Percentiles rank a stretch among this genome's conserved stretches.
Evolutionary conservation across 1,140 invertebrate genomes (phyloP).

Genomic region (Gonatopus flavifemur): DNA sequence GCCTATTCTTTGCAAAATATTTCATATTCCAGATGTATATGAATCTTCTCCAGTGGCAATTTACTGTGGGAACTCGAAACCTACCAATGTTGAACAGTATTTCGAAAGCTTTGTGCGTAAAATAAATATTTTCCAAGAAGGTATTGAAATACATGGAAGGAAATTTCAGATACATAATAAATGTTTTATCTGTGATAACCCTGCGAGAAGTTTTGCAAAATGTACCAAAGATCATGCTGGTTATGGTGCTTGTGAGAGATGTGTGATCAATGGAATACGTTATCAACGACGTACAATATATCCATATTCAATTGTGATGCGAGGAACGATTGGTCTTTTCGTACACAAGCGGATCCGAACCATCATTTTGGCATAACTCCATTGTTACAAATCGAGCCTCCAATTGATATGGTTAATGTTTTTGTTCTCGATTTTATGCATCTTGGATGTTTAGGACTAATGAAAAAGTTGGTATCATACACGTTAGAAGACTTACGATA

Average conservation of each 20-base stretch:
- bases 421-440: not conserved
- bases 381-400: not conserved
- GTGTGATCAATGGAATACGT: conserved; percentile 6
- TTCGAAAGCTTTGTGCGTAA: conserved; percentile 6
- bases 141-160: conserved; percentile 2
- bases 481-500: not conserved
- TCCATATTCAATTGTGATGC: not conserved
- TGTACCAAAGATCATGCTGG: conserved; percentile 12
- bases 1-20: too few relatives aligned
- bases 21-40: too few relatives aligned
- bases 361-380: conserved; percentile 13
- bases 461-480: too few relatives aligned
- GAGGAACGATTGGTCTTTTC: conserved; percentile 10
- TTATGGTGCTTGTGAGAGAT: conserved; percentile 10
- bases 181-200: conserved; percentile 15
- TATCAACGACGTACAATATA: conserved; percentile 4
- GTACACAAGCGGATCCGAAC: not conserved
- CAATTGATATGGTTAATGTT: not conserved
- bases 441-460: not conserved
- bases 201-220: conserved; percentile 14
- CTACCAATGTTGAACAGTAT: too few relatives aligned
- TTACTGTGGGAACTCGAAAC: too few relatives aligned
- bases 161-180: not conserved
- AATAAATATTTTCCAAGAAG: conserved; percentile 4
- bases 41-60: too few relatives aligned